Percentiles rank a stretch among this genome's conserved stretches.
Conservation (phyloP, 2,797 vertebrate genomes). For the Pseudotriccus pelzelni region DNA sequence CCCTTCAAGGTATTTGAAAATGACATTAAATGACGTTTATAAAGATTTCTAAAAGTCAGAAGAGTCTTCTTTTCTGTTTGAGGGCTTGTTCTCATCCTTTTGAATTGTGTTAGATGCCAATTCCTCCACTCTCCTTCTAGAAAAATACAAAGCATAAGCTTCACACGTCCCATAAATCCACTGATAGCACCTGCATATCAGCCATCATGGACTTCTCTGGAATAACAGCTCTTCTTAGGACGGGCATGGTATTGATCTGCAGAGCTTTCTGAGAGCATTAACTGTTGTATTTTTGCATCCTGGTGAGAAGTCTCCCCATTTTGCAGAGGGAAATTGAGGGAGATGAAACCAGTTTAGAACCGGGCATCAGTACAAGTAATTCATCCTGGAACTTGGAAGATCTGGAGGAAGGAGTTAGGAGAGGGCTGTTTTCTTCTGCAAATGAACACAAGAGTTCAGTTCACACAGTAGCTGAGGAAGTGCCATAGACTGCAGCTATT, state of each 20-base stretch:
- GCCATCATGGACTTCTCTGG: neutral
- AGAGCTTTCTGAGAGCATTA: neutral
- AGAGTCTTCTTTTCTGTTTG: slow-evolving; percentile 25
- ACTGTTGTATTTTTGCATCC: neutral
- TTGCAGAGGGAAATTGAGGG: neutral
- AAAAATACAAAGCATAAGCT: neutral
- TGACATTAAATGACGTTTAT: slow-evolving; percentile 48
- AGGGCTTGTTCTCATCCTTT: slow-evolving; percentile 35
- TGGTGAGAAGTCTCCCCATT: neutral
- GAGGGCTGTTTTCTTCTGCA: neutral
- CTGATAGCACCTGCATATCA: neutral
- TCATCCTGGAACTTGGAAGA: neutral
- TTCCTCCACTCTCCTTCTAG: neutral
- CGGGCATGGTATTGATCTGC: neutral
- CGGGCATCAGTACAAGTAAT: neutral
- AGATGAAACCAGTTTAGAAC: neutral
- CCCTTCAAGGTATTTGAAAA: slow-evolving; percentile 69
- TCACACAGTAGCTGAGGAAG: neutral
- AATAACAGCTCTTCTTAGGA: neutral
- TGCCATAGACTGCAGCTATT: neutral
- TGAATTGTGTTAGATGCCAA: slow-evolving; percentile 21
- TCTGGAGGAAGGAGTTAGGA: neutral
- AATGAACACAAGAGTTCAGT: neutral
- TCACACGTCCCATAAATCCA: neutral
- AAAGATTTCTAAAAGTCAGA: slow-evolving; percentile 65